These are phyloP conservation scores for Antechinus stuartii DNA, from an alignment of 2,113 vertebrate genomes.

Conservation along the genomic window DNA sequence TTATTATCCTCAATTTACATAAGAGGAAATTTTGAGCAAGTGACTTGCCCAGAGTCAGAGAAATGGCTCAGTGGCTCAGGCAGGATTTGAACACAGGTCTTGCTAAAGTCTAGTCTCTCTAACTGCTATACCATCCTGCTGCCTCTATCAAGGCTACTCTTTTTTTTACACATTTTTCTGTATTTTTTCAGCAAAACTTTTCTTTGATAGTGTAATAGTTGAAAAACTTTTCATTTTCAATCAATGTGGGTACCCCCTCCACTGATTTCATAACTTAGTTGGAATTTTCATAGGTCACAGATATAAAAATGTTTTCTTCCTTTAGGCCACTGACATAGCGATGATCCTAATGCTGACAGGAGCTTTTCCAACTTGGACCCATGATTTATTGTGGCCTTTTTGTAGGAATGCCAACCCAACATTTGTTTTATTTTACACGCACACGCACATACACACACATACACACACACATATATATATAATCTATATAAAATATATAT, in stretches of 20 bases:
- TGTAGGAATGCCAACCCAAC: slow-evolving; percentile 14
- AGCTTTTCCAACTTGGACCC: slow-evolving; percentile 16
- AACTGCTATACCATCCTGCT: not conserved
- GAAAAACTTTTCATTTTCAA: not conserved
- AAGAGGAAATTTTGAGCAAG: not conserved
- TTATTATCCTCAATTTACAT: not conserved
- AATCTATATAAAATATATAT: too few relatives aligned
- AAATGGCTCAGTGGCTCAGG: not conserved
- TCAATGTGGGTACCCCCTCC: not conserved
- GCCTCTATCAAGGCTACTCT: not conserved
- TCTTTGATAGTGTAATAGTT: too few relatives aligned
- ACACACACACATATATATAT: too few relatives aligned
- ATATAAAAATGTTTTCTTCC: not conserved
- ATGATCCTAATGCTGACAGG: not conserved
- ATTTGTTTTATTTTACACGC: not conserved
- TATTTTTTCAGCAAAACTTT: not conserved
- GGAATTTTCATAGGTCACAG: not conserved
- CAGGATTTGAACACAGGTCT: not conserved
- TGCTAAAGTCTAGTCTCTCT: not conserved
- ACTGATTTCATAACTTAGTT: not conserved
- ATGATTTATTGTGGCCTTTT: slow-evolving; percentile 6
- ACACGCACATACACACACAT: too few relatives aligned
- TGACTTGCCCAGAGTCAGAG: not conserved
- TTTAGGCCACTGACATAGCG: not conserved
- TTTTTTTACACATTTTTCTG: not conserved